Evolutionary conservation across 2,797 vertebrate genomes (phyloP).

Genomic region (Balearica regulorum): DNA sequence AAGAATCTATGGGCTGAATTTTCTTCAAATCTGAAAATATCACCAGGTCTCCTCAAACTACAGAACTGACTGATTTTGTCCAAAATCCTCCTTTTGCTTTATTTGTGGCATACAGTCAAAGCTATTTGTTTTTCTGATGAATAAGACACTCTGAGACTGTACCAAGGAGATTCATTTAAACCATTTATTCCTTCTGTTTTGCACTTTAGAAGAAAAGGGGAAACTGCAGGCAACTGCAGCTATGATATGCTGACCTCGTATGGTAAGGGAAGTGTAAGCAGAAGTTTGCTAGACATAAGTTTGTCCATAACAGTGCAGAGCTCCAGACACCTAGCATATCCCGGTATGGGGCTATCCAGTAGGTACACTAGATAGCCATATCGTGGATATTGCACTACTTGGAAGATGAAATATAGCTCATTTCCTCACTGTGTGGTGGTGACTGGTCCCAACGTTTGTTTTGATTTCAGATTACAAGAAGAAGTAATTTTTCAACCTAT

Average conservation of each 20-base stretch:
- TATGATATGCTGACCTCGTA: background rate
- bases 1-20: background rate
- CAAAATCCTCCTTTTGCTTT: background rate
- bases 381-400: background rate
- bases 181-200: background rate
- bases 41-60: background rate
- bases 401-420: background rate
- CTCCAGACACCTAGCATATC: background rate
- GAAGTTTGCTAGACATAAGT: background rate
- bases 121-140: background rate
- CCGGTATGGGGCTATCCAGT: background rate
- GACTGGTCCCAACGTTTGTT: accelerated
- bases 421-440: accelerated
- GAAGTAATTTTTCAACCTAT: background rate
- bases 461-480: background rate
- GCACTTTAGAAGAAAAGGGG: background rate
- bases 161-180: background rate
- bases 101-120: background rate
- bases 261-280: background rate
- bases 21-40: background rate
- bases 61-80: background rate
- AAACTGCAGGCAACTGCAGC: background rate
- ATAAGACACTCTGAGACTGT: background rate
- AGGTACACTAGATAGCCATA: background rate
- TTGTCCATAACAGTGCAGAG: background rate